These are phyloP conservation scores for Megaceryle torquata DNA, from an alignment of 2,113 vertebrate species.

Conservation along the genomic window DNA sequence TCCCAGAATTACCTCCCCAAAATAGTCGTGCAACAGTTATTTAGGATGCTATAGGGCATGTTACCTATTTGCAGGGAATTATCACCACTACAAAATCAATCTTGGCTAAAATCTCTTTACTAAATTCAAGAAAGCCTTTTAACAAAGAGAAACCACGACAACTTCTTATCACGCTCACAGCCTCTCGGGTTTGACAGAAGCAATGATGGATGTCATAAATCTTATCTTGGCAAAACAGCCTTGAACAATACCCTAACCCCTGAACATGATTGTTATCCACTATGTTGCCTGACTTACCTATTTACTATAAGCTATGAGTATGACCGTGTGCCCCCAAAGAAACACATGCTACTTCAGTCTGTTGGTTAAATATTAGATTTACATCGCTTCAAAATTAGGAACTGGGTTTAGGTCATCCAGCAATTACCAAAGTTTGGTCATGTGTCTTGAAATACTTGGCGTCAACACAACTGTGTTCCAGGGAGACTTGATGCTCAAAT, in stretches of 20 bases:
- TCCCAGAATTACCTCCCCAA: neutral
- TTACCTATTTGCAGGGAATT: neutral
- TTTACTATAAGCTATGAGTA: slow-evolving; percentile 12
- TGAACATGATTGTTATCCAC: slow-evolving; percentile 18
- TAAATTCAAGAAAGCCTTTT: neutral
- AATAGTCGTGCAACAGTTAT: neutral
- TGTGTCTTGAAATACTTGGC: neutral
- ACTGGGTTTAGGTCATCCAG: neutral
- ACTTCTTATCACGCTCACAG: neutral
- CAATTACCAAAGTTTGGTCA: neutral
- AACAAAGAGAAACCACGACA: neutral
- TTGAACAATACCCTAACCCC: slow-evolving; percentile 45
- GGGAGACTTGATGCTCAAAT: neutral
- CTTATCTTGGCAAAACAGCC: slow-evolving; percentile 63
- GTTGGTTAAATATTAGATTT: neutral
- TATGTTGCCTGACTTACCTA: neutral
- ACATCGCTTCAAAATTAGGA: neutral
- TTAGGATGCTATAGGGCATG: neutral
- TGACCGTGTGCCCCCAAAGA: neutral
- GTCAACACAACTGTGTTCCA: neutral
- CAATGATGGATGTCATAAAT: slow-evolving; percentile 53
- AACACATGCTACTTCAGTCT: neutral
- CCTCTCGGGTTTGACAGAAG: slow-evolving; percentile 29
- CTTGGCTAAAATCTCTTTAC: neutral
- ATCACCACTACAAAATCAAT: neutral